Percentiles rank a stretch among this genome's conserved stretches.
phyloP scores from a whole-genome alignment of 2,797 vertebrate genomes.

The Dendrocincla fuliginosa region DNA sequence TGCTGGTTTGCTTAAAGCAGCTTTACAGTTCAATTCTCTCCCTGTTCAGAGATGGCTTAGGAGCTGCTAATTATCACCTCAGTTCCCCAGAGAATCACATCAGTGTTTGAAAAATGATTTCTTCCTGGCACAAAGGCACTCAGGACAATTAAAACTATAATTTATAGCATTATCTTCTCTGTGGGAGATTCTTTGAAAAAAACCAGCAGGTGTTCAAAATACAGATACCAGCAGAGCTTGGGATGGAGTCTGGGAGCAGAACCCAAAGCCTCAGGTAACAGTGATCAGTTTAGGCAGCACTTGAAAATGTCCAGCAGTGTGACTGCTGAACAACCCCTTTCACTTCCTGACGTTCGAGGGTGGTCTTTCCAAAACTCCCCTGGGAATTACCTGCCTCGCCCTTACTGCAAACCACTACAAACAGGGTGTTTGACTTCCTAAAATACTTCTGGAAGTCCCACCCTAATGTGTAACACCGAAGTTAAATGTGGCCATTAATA shows the following conservation, averaged over 20 bases:
- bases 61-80: neutral
- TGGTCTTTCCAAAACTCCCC: neutral
- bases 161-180: neutral
- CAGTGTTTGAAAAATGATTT: neutral
- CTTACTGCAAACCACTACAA: neutral
- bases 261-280: neutral
- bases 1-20: neutral
- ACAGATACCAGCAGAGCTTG: neutral
- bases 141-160: neutral
- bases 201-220: neutral
- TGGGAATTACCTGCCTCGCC: neutral
- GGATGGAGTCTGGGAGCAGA: neutral
- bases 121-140: neutral
- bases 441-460: constrained; percentile 31
- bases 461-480: neutral
- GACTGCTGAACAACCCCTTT: neutral
- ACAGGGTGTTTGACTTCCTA: neutral
- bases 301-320: neutral
- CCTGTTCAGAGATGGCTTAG: neutral
- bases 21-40: neutral
- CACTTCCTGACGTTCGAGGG: neutral
- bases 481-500: neutral
- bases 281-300: neutral
- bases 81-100: neutral
- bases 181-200: neutral